Evolutionary conservation across 2,888 invertebrate genomes (phyloP).

Genomic region (Odontomyia ornata): DNA sequence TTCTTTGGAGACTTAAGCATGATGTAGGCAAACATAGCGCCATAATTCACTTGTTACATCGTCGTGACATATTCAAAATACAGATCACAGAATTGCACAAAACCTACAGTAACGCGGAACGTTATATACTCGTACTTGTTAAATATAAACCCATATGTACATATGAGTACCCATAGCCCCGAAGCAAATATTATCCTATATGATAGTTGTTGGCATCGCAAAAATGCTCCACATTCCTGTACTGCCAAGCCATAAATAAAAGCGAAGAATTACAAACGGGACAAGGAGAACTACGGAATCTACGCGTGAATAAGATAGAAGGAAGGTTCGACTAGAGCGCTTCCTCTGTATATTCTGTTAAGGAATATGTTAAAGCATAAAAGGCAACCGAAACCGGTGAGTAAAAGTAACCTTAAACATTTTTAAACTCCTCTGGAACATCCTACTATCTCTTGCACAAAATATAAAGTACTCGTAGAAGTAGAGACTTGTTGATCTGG

Average conservation of each 20-base stretch:
- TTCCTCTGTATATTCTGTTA: not conserved
- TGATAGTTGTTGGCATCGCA: not conserved
- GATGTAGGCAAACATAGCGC: too few species aligned
- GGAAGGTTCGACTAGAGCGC: constrained; percentile 16
- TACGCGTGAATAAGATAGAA: not conserved
- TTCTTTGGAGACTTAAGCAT: too few species aligned
- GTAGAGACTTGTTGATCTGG: too few species aligned
- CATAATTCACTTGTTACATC: not conserved
- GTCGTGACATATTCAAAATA: constrained; percentile 4
- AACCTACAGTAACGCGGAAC: not conserved
- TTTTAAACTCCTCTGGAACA: too few species aligned
- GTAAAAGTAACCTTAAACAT: not conserved
- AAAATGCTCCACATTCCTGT: constrained; percentile 1
- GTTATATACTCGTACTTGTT: not conserved
- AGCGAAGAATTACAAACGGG: not conserved
- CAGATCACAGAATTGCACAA: not conserved
- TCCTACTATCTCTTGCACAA: too few species aligned
- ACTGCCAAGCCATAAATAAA: constrained; percentile 7
- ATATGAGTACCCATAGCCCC: not conserved
- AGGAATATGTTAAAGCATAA: constrained; percentile 49
- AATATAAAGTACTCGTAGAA: too few species aligned
- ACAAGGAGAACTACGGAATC: not conserved
- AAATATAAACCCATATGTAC: not conserved
- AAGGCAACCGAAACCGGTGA: constrained; percentile 49
- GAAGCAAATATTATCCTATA: not conserved